Conservation (phyloP, 2,888 invertebrate species). For the Synanthedon andrenaeformis region DNA sequence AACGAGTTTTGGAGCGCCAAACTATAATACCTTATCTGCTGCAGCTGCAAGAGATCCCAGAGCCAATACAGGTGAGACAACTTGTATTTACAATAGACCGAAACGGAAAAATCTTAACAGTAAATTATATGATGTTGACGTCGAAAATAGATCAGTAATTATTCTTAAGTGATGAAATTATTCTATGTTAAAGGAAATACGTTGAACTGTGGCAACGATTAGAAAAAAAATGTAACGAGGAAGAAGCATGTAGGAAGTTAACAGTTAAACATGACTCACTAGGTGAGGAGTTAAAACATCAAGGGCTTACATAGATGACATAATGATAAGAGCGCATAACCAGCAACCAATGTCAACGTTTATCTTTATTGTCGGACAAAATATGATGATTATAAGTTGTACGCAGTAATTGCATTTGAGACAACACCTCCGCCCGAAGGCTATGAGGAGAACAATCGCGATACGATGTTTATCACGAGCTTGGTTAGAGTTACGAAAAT, state of each 20-base stretch:
- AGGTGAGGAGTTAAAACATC: background rate
- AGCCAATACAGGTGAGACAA: constrained; percentile 58
- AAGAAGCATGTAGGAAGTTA: background rate
- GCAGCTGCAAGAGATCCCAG: constrained; percentile 68
- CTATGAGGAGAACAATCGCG: constrained; percentile 24
- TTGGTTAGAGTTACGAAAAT: constrained; percentile 20
- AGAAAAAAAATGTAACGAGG: background rate
- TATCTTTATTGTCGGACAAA: background rate
- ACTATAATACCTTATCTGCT: constrained; percentile 44
- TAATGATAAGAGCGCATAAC: background rate
- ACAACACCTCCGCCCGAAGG: constrained; percentile 18
- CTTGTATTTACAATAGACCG: background rate
- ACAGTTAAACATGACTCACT: background rate
- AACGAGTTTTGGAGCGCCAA: constrained; percentile 51
- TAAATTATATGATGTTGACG: too few relatives aligned
- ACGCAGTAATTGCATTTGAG: constrained; percentile 6
- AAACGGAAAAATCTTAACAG: too few relatives aligned
- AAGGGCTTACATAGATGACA: background rate
- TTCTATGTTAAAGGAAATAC: too few relatives aligned
- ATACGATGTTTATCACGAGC: constrained; percentile 26
- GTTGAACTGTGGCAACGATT: background rate
- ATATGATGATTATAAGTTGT: background rate
- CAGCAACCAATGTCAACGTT: background rate
- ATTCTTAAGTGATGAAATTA: too few relatives aligned
- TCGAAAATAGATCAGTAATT: too few relatives aligned